Evolutionary conservation across 2,888 invertebrate species (phyloP).

Genomic region (Ichneumon xanthorius): DNA sequence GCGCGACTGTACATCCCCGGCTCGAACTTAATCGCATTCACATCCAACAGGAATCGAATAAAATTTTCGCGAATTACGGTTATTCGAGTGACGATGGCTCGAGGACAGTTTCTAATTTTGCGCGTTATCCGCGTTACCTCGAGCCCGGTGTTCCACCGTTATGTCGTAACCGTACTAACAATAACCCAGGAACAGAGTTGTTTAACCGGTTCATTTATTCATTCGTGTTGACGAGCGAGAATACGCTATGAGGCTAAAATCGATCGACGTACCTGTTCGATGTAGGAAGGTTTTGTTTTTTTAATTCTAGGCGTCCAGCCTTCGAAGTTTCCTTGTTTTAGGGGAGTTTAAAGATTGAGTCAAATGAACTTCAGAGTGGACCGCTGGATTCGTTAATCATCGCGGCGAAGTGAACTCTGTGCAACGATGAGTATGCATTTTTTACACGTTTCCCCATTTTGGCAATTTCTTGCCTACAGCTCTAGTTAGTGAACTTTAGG

Average conservation of each 20-base stretch:
- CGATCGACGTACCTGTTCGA: not conserved
- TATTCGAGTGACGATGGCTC: conserved; percentile 47
- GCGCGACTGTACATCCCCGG: not conserved
- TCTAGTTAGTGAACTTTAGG: no score
- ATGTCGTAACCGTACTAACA: not conserved
- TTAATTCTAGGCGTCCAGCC: no score
- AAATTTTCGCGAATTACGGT: conserved; percentile 65
- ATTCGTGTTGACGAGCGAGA: conserved; percentile 11
- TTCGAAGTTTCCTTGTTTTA: no score
- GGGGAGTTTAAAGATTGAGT: no score
- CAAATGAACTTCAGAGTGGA: no score
- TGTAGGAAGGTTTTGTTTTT: not conserved
- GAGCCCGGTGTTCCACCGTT: not conserved
- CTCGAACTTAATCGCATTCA: conserved; percentile 52
- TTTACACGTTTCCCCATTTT: not conserved
- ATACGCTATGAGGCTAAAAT: not conserved
- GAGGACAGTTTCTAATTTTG: conserved; percentile 66
- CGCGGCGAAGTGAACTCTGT: no score
- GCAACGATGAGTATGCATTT: not conserved
- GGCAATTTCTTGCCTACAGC: no score
- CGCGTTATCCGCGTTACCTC: not conserved
- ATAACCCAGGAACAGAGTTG: not conserved
- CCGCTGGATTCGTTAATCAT: no score
- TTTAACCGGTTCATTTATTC: conserved; percentile 4
- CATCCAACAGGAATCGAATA: conserved; percentile 62